Conservation (phyloP, 2,113 vertebrate genomes). For the Sigmodon hispidus region DNA sequence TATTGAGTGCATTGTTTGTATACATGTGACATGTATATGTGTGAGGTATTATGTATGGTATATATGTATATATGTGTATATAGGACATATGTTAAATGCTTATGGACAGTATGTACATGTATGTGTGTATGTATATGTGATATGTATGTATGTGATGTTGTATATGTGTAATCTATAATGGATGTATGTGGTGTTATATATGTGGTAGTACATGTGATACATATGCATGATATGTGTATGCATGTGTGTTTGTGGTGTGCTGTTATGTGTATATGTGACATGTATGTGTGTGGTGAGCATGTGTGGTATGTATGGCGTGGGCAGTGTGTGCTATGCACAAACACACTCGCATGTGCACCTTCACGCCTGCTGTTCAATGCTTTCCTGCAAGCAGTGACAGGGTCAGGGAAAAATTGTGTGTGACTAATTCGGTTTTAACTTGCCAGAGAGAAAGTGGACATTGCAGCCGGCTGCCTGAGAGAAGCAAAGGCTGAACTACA, state of each 20-base stretch:
- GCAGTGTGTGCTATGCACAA: background rate
- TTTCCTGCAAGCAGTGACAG: slow-evolving; percentile 86
- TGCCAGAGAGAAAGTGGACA: slow-evolving; percentile 90
- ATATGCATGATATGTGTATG: background rate
- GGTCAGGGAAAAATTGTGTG: slow-evolving; percentile 93
- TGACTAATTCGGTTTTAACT: slow-evolving; percentile 94
- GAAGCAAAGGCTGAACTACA: slow-evolving; percentile 90
- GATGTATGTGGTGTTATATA: background rate
- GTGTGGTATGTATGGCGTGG: background rate
- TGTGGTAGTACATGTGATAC: background rate
- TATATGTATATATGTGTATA: background rate
- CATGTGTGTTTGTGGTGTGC: background rate
- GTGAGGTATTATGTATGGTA: background rate
- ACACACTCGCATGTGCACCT: background rate
- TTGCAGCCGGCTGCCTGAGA: slow-evolving; percentile 88
- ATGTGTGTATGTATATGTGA: background rate
- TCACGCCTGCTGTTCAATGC: slow-evolving; percentile 70
- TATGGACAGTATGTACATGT: background rate
- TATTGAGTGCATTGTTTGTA: background rate
- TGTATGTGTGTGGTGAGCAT: background rate
- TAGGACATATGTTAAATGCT: too few relatives aligned
- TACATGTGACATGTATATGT: background rate
- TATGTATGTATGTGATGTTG: background rate
- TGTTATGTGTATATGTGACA: background rate
- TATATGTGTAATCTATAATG: too few relatives aligned